Conservation (phyloP, 53 echinoderm and acorn worm species). For the Actinopyga echinites region DNA sequence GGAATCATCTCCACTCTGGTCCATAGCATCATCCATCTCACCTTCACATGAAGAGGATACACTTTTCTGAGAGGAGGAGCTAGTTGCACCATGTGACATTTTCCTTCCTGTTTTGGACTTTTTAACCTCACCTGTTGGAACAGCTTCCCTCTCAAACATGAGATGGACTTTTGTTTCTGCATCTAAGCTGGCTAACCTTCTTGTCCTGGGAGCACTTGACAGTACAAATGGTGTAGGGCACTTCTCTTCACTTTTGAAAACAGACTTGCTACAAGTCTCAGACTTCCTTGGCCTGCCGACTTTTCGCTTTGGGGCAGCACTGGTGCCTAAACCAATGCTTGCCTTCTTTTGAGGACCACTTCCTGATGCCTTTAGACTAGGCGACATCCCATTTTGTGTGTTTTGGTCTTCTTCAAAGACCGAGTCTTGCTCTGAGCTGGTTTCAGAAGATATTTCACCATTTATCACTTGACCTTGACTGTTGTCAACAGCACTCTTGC, state of each 20-base stretch:
- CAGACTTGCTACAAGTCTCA: not conserved
- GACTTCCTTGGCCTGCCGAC: constrained; percentile 59
- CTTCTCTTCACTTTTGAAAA: not conserved
- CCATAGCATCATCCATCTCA: no score
- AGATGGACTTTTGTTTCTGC: constrained; percentile 97
- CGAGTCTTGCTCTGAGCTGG: constrained; percentile 7
- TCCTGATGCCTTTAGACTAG: not conserved
- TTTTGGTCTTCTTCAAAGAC: constrained; percentile 42
- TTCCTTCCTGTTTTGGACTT: not conserved
- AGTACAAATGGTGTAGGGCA: constrained; percentile 38
- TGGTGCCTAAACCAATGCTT: constrained; percentile 24
- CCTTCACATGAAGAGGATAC: no score
- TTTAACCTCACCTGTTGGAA: not conserved
- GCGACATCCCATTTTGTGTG: constrained; percentile 29
- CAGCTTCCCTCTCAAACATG: constrained; percentile 78
- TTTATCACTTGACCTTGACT: not conserved
- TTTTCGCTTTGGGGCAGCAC: constrained; percentile 34
- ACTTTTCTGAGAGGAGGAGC: no score
- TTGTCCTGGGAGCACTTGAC: constrained; percentile 51
- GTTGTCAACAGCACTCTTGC: not conserved
- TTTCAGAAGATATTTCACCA: constrained; percentile 5
- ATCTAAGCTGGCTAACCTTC: constrained; percentile 87
- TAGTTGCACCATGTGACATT: not conserved
- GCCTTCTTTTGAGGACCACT: constrained; percentile 66
- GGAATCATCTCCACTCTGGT: no score